Base-by-base conservation (phyloP, 2,797 vertebrate genomes). In the Labroides dimidiatus region DNA sequence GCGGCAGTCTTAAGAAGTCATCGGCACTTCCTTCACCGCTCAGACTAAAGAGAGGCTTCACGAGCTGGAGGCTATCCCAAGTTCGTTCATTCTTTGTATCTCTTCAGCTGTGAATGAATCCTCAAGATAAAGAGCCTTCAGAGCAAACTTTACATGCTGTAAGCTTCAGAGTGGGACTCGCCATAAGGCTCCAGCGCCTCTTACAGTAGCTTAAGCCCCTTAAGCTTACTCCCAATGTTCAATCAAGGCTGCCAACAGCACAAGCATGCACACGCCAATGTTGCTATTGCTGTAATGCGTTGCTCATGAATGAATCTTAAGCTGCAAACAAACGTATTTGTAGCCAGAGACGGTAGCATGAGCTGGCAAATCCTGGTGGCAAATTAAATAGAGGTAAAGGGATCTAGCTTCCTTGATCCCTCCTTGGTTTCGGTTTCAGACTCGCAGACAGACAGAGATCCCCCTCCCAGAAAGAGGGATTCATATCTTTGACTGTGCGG, bases 301-400 rank as follows among this genome's bases (percentile, higher is more conserved):
- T 56, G 50, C 52, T 72, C 68, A 69, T 74, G 75, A 84, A 75
- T 62, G 64, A 66, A 69, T 70, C 62, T 59, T 75, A 71, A 81
- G 75, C 53, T 72, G 52, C 54, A 75, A 78, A 73, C 66, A 84
- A 64, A 71, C 76, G 66, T 56, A 79, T 78, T 62, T 64, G 75
- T 57, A 65, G 75, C 64, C 58, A 7, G 33, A 70, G 50, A 71
- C 42, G 19, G 30, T 6, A 10, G 33, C 58, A 75, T 81, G 62
- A 68, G 69, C 64, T 60, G 59, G 57, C 13, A 82, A 70, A 75
- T 56, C 67, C 68, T 74, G 63, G 82, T 56, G 61, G 63, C 14
- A 82, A 81, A 86, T 77, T 72, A 81, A 82, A 85, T 50, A 66
- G 52, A 82, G 61, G 77, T 72, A 53, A 49, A 83, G 67, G 58